These are phyloP conservation scores for Fulica atra DNA, from an alignment of 2,113 vertebrate species.

Conservation along the genomic window DNA sequence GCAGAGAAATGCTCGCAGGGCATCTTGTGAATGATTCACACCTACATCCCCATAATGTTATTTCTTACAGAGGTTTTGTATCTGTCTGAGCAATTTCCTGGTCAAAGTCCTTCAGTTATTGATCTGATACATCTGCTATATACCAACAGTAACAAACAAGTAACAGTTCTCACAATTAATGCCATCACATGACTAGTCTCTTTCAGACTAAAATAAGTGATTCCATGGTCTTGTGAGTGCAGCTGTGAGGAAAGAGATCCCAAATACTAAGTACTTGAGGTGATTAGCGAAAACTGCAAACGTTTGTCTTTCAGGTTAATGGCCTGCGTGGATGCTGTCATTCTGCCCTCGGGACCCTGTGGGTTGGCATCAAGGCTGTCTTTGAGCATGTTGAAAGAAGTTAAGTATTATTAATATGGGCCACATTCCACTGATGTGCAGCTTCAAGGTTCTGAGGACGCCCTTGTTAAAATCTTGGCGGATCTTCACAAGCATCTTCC, in stretches of 20 bases:
- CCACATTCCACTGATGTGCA: conserved; percentile 35
- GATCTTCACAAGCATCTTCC: conserved; percentile 35
- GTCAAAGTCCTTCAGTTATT: background rate
- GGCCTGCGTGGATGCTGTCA: conserved; percentile 11
- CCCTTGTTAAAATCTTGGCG: conserved; percentile 43
- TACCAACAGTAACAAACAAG: background rate
- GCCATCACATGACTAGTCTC: background rate
- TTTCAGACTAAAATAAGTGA: background rate
- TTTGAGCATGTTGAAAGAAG: conserved; percentile 19
- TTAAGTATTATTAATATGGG: conserved; percentile 7
- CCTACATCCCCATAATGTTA: background rate
- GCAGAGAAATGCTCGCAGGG: background rate
- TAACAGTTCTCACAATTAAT: conserved; percentile 9
- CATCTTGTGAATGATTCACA: background rate
- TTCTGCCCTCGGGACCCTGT: conserved; percentile 6
- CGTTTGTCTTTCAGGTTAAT: conserved; percentile 33
- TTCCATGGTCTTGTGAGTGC: background rate
- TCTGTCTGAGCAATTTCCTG: background rate
- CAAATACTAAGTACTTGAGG: background rate
- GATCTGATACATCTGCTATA: background rate
- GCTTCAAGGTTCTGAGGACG: conserved; percentile 19
- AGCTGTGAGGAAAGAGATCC: background rate
- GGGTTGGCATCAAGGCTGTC: conserved; percentile 18
- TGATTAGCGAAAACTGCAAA: conserved; percentile 23
- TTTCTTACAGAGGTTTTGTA: background rate